Conservation (phyloP, 2,113 vertebrate species). For the Myotis yumanensis region DNA sequence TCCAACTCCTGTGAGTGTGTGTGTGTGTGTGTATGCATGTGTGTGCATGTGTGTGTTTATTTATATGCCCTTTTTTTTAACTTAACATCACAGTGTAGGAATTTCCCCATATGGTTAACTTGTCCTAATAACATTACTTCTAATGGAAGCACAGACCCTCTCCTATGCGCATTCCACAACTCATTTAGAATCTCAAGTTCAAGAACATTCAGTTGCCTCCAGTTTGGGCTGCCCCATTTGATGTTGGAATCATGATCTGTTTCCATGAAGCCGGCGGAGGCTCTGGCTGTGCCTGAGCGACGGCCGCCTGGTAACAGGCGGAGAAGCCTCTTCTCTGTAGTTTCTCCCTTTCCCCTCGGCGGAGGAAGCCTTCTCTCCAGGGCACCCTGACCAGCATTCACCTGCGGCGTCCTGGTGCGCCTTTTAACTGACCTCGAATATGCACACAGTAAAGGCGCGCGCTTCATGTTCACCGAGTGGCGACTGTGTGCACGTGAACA, state of each 20-base stretch:
- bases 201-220: not conserved
- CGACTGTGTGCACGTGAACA: fast-evolving
- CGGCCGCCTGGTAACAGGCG: not conserved
- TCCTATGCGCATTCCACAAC: not conserved
- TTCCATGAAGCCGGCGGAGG: not conserved
- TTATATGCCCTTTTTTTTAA: not conserved
- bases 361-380: not conserved
- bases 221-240: not conserved
- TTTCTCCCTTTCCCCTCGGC: not conserved
- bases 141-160: not conserved
- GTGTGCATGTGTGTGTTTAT: not conserved
- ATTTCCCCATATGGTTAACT: not conserved
- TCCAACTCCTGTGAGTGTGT: fast-evolving
- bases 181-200: not conserved
- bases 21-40: no score
- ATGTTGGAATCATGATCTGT: not conserved
- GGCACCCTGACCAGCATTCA: no score
- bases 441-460: fast-evolving
- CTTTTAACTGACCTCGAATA: not conserved
- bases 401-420: no score
- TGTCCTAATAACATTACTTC: not conserved
- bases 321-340: fast-evolving
- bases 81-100: not conserved
- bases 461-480: fast-evolving
- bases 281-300: fast-evolving